Evolutionary conservation across 2,888 invertebrate species (phyloP).

Genomic region (Drosophila hamatofila): DNA sequence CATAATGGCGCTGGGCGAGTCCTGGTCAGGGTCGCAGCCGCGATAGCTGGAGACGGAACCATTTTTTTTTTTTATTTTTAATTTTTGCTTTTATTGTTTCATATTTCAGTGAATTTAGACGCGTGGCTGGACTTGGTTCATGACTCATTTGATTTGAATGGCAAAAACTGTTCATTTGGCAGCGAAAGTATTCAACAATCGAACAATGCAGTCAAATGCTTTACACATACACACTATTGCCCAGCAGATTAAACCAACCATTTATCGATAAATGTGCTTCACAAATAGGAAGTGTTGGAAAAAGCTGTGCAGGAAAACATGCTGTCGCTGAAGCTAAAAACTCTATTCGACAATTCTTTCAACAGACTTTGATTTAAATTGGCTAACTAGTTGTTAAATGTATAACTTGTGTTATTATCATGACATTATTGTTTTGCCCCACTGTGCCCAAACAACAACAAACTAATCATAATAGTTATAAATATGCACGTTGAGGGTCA

Average conservation of each 20-base stretch:
- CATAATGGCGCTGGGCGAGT: slow-evolving; percentile 59
- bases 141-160: slow-evolving; percentile 77
- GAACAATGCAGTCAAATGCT: slow-evolving; percentile 37
- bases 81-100: slow-evolving; percentile 67
- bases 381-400: background rate
- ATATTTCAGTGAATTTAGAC: slow-evolving; percentile 33
- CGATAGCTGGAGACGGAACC: background rate
- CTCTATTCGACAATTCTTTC: background rate
- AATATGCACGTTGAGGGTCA: slow-evolving; percentile 38
- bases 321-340: background rate
- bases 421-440: background rate
- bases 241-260: slow-evolving; percentile 11
- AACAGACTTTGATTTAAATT: background rate
- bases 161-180: slow-evolving; percentile 72
- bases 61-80: background rate
- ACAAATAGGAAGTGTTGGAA: background rate
- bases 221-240: background rate
- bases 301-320: background rate
- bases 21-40: slow-evolving; percentile 43
- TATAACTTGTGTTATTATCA: background rate
- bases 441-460: slow-evolving; percentile 8
- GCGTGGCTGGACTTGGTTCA: slow-evolving; percentile 47
- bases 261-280: slow-evolving; percentile 3
- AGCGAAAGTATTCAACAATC: slow-evolving; percentile 58
- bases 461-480: slow-evolving; percentile 31